Evolutionary conservation across 2,113 vertebrate genomes (phyloP), one percentile per base, ranked within the genome.

Genomic region (Sialia sialis): DNA sequence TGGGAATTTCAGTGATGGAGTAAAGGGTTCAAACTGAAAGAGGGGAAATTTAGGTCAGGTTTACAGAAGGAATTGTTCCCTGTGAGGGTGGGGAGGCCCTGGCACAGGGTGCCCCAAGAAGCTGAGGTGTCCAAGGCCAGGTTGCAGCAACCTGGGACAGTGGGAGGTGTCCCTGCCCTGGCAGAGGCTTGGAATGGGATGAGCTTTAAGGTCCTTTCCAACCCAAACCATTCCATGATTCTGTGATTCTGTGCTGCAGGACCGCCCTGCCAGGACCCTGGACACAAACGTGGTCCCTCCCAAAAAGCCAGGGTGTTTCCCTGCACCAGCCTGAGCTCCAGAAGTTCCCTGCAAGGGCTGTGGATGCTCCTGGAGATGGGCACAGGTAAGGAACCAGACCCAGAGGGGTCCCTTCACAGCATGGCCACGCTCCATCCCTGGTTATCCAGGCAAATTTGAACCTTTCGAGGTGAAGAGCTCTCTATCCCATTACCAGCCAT

Each of bases 121-220:
- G 34, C 58, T 63, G 48, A 3, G 64, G 55, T 36, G 36, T 0
- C 36, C 49, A 43, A 64, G 21, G 43, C 26, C 30, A 36, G 58
- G 14, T 0, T 51, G 72, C 9, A 80, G 21, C 26, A 64, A 0
- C 58, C 41, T 62, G 55, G 55, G n/a, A 1, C 0, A 3, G 27
- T 19, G 46, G 38, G 3, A 78, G 46, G 22, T 54, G 63, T 44
- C 54, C 62, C 72, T 59, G 54, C 26, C 44, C 15, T 6, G 32
- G 66, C 55, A 52, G 32, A 7, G 18, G 23, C 13, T 58, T 62
- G 58, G 36, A 13, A 41, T n/a, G 22, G 10, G 46, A 46, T 64
- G 49, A 9, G 18, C 15, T 64, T 49, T 26, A 39, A 72, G 66
- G 10, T 48, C 34, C 41, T 34, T 68, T 23, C 52, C 60, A 46